These are phyloP conservation scores for Pseudomyrmex concolor DNA, from an alignment of 1,140 invertebrate species.

Conservation along the genomic window DNA sequence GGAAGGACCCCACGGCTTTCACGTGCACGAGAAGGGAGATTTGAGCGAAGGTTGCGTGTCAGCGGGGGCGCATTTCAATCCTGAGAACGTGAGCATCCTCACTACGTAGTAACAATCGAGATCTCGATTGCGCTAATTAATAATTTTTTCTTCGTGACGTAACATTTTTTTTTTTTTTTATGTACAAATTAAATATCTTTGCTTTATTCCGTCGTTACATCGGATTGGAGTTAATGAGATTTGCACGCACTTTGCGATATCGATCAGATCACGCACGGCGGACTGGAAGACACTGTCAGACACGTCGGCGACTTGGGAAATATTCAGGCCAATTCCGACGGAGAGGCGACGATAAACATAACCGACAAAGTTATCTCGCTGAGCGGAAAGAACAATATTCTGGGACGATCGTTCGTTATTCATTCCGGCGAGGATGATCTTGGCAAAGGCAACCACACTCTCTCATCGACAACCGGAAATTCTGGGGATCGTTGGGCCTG, in stretches of 20 bases:
- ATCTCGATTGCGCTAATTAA: neutral
- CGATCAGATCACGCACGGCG: conserved; percentile 89
- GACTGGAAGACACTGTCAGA: conserved; percentile 88
- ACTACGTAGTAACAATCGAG: neutral
- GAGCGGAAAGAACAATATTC: conserved; percentile 87
- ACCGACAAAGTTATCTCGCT: conserved; percentile 89
- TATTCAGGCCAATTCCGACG: conserved; percentile 87
- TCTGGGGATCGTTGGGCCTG: conserved; percentile 92
- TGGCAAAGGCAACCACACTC: conserved; percentile 88
- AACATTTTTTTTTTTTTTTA: too few species aligned
- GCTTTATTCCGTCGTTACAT: neutral
- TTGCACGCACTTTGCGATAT: neutral
- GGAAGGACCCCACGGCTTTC: conserved; percentile 92
- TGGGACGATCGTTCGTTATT: conserved; percentile 92
- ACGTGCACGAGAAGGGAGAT: conserved; percentile 95
- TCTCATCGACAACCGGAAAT: conserved; percentile 92
- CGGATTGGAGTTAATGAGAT: too few species aligned
- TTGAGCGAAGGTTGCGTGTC: conserved; percentile 90
- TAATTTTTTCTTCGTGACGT: neutral
- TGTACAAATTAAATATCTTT: neutral
- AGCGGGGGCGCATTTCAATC: conserved; percentile 93
- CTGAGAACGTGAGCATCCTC: conserved; percentile 76
- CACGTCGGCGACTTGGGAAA: conserved; percentile 97
- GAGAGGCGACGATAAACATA: conserved; percentile 87
- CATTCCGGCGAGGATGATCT: conserved; percentile 92